phyloP scores from a whole-genome alignment of 2,888 invertebrate genomes.

The Metellina segmentata region DNA sequence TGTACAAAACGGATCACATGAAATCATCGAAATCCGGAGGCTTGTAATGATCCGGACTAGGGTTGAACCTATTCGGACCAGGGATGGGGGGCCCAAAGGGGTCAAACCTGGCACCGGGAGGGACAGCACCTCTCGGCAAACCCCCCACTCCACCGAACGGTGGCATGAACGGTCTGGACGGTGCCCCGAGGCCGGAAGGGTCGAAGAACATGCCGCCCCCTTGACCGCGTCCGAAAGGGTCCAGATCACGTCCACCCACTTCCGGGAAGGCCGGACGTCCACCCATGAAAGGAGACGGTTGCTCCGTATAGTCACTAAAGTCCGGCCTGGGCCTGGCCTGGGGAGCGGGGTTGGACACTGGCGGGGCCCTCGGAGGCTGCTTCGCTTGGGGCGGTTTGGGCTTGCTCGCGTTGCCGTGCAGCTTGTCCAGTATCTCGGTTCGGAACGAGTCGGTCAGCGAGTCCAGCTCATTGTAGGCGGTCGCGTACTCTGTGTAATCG shows the following conservation, averaged over 20 bases:
- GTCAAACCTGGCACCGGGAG: slow-evolving; percentile 71
- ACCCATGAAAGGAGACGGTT: background rate
- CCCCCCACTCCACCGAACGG: slow-evolving; percentile 20
- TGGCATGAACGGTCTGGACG: background rate
- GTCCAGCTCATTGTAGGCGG: slow-evolving; percentile 44
- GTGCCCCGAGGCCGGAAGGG: slow-evolving; percentile 26
- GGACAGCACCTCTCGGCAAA: slow-evolving; percentile 58
- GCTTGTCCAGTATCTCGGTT: slow-evolving; percentile 25
- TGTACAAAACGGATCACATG: background rate
- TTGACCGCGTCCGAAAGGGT: slow-evolving; percentile 36
- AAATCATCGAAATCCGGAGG: slow-evolving; percentile 64
- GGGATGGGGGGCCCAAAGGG: slow-evolving; percentile 54
- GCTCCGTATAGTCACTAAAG: background rate
- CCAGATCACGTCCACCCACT: slow-evolving; percentile 51
- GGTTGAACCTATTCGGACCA: slow-evolving; percentile 13
- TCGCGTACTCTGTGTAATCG: slow-evolving; percentile 31
- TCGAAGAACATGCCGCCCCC: slow-evolving; percentile 61
- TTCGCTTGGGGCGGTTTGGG: background rate
- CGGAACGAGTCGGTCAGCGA: slow-evolving; percentile 14
- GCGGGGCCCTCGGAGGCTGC: background rate
- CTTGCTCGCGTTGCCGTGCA: background rate
- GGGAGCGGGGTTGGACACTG: too few species aligned
- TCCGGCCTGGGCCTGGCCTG: background rate
- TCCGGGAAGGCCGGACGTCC: slow-evolving; percentile 9
- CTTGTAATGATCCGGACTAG: slow-evolving; percentile 58